A percentile compares a stretch with the other conserved stretches of the same genome.
Evolutionary conservation across 2,888 invertebrate species (phyloP).

Genomic region (Dioctria linearis): DNA sequence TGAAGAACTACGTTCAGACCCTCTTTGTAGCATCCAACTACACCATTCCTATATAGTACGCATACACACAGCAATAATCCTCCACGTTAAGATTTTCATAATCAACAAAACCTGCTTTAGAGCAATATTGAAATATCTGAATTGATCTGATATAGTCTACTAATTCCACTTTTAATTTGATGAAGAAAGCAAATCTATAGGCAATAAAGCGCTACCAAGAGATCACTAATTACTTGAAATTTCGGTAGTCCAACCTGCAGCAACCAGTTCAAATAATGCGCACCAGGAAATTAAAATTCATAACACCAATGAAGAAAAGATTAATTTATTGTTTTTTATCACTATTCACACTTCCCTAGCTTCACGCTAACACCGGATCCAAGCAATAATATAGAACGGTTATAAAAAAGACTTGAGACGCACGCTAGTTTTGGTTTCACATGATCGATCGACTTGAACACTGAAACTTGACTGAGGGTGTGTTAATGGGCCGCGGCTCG

Average conservation of each 20-base stretch:
- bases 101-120: no score
- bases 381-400: no score
- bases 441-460: slow-evolving; percentile 13
- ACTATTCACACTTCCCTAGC: not conserved
- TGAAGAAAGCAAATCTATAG: no score
- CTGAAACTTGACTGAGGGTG: slow-evolving; percentile 6
- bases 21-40: no score
- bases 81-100: no score
- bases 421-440: not conserved
- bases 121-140: no score
- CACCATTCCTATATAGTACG: no score
- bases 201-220: no score
- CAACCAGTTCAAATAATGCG: not conserved
- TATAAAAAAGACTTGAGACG: not conserved
- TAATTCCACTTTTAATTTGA: no score
- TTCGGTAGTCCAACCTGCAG: not conserved
- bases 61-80: no score
- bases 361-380: not conserved
- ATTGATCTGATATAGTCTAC: no score
- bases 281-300: not conserved
- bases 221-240: not conserved
- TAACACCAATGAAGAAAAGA: slow-evolving; percentile 1
- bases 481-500: not conserved
- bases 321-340: not conserved
- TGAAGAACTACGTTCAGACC: no score